Evolutionary conservation across 2,113 vertebrate species (phyloP).

Genomic region (Bettongia penicillata): DNA sequence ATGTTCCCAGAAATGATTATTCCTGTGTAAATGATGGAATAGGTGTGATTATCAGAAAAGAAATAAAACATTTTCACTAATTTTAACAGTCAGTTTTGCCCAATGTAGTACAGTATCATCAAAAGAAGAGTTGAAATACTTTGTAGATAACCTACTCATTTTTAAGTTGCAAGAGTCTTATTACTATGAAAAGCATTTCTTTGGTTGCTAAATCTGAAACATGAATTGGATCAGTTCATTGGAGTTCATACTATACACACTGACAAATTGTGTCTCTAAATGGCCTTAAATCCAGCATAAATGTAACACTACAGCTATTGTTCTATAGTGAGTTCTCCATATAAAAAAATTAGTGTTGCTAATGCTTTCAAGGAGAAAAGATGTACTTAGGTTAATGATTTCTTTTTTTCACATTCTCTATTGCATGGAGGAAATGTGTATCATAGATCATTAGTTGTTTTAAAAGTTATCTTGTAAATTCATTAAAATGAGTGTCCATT

Average conservation of each 20-base stretch:
- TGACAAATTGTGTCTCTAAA: conserved; percentile 54
- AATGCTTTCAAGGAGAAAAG: background rate
- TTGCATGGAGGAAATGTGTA: background rate
- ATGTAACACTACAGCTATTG: background rate
- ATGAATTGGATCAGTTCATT: conserved; percentile 54
- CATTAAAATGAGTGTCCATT: background rate
- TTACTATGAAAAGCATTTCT: conserved; percentile 30
- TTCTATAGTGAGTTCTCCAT: background rate
- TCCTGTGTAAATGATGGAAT: conserved; percentile 45
- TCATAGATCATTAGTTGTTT: conserved; percentile 31
- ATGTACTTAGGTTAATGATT: conserved; percentile 27
- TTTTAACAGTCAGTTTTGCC: conserved; percentile 38
- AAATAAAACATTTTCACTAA: background rate
- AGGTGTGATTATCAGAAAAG: background rate
- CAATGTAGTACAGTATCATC: background rate
- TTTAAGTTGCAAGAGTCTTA: conserved; percentile 56
- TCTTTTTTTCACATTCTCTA: background rate
- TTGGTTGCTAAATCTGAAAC: conserved; percentile 36
- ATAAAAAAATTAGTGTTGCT: conserved; percentile 27
- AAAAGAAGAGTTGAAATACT: conserved; percentile 58
- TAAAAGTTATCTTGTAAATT: background rate
- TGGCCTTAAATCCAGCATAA: conserved; percentile 62
- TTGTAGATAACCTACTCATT: conserved; percentile 43
- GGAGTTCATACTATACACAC: conserved; percentile 37
- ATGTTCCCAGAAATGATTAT: conserved; percentile 40